Conservation (phyloP, 2,888 invertebrate species). For the Tinea pellionella region DNA sequence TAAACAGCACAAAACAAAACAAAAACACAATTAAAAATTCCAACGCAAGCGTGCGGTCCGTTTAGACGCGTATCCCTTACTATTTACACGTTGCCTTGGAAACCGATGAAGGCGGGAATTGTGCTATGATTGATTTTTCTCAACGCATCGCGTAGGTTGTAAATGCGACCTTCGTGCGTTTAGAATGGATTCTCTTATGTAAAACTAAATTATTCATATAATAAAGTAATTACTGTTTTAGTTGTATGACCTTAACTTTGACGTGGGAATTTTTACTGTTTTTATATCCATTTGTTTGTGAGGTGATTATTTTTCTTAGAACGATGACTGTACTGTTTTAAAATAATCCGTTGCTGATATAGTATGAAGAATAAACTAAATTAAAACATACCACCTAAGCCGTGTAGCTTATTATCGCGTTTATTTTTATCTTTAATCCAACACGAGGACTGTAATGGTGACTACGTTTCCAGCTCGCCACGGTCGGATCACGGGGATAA, state of each 20-base stretch:
- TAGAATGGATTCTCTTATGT: background rate
- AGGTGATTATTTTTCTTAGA: background rate
- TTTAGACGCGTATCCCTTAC: constrained; percentile 26
- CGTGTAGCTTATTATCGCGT: no score
- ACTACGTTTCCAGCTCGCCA: no score
- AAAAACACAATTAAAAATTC: background rate
- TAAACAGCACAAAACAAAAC: background rate
- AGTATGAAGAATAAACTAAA: no score
- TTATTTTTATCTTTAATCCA: no score
- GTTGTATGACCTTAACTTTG: background rate
- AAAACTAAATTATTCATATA: background rate
- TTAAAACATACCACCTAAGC: no score
- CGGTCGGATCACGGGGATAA: no score
- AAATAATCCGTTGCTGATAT: background rate
- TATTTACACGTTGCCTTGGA: constrained; percentile 65
- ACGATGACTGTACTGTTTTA: background rate
- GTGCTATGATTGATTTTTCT: constrained; percentile 63
- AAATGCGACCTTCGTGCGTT: background rate
- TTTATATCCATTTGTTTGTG: background rate
- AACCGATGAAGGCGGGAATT: constrained; percentile 52
- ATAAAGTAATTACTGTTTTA: background rate
- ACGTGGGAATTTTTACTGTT: background rate
- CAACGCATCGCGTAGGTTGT: constrained; percentile 19
- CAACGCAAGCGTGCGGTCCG: background rate
- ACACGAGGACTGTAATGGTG: no score